Base-by-base conservation (phyloP, 2,797 vertebrate genomes). In the Hypotaenidia okinawae region DNA sequence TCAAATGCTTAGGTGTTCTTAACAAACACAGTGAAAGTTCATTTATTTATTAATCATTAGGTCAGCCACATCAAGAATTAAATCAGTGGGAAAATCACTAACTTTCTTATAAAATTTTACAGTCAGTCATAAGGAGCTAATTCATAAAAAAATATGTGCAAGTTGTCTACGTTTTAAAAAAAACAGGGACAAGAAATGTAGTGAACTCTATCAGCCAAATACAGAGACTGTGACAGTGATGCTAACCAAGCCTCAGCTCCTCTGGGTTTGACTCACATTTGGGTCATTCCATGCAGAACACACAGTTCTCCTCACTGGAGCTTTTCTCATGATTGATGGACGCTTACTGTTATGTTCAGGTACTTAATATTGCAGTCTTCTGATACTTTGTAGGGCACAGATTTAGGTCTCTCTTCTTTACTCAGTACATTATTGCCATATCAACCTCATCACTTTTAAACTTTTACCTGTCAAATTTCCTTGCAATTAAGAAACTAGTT, bases 21-120 rank as follows among this genome's bases (percentile, higher is more conserved):
- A 78, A 37, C 25, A 77, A 67, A 76, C 2, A 4, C 19, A 28
- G 58, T 35, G n/a, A 54, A 84, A 62, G 16, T 49, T 64, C 17
- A 66, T 81, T 57, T 77, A 78, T 84, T 75, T 62, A 55, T 77
- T 70, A 68, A 13, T 75, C 90, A 89, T 37, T 45, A 84, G 11
- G 84, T 95, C 87, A 90, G 83, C 49, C 83, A 93, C 74, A 82
- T 69, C 55, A 74, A 85, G 84, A 94, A 87, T 90, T 81, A 89
- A 54, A 74, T 67, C 88, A 74, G 73, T 94, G 25, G 83, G 81
- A 96, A 94, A 85, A 61, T 6, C 2, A 32, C 49, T 93, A 81
- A 69, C 76, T 52, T 75, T 81, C 19, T 64, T 16, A 76, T 2
- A n/a, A 92, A 82, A 64, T 82, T 91, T 95, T 95, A 92, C 49